phyloP scores from a whole-genome alignment of 2,797 vertebrate species.

The Ceryle rudis region DNA sequence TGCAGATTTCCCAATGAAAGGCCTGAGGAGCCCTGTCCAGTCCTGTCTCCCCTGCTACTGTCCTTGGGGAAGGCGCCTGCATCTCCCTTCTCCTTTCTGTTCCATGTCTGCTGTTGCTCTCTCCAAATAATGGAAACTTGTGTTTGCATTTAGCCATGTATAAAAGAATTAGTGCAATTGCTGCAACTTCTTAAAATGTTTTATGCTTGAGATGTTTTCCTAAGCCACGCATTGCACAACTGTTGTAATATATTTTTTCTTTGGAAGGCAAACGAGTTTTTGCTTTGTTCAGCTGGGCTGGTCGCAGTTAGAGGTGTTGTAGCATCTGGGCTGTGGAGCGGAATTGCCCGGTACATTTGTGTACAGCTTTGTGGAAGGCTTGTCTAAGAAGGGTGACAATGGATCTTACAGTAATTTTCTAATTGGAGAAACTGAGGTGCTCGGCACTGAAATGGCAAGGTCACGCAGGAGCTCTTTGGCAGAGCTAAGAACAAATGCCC shows the following conservation, averaged over 20 bases:
- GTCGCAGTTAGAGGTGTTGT: background rate
- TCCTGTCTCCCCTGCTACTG: background rate
- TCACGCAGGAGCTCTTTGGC: background rate
- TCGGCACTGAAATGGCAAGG: background rate
- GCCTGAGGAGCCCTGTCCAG: background rate
- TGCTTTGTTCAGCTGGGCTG: background rate
- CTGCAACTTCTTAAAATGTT: background rate
- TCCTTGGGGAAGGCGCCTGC: background rate
- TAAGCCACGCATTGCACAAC: rapidly evolving
- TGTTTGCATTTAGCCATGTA: rapidly evolving
- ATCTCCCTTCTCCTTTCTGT: background rate
- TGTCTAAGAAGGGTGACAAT: background rate
- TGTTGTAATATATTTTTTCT: background rate
- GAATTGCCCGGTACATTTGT: background rate
- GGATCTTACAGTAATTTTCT: background rate
- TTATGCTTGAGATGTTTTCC: background rate
- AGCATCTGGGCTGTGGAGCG: background rate
- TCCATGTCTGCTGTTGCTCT: background rate
- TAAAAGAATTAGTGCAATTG: background rate
- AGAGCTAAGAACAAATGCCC: background rate
- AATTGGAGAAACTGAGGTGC: background rate
- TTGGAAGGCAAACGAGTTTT: background rate
- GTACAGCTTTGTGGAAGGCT: background rate
- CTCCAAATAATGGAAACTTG: background rate
- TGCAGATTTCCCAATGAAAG: background rate